Conservation (phyloP, 2,113 vertebrate genomes). For the Meleagris gallopavo region DNA sequence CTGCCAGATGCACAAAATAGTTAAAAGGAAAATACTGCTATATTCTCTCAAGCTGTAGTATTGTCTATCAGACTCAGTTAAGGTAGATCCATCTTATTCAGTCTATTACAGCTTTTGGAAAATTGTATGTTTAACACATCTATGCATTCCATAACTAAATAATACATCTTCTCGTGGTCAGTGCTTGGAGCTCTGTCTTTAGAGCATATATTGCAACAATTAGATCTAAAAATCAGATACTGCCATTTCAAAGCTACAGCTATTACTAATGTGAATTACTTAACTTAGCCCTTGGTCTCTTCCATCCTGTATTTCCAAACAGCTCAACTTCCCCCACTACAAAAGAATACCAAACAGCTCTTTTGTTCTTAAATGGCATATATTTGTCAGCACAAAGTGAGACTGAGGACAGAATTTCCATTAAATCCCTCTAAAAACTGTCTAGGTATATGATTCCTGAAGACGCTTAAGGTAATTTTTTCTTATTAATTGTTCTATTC, state of each 20-base stretch:
- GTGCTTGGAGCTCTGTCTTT: background rate
- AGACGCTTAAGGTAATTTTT: background rate
- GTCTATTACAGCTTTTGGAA: background rate
- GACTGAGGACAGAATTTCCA: background rate
- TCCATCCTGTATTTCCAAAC: background rate
- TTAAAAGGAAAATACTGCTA: background rate
- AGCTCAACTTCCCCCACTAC: background rate
- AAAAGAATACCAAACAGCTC: background rate
- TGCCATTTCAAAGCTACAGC: background rate
- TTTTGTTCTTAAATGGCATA: background rate
- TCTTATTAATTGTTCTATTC: background rate
- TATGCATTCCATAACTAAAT: background rate
- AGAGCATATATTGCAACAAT: background rate
- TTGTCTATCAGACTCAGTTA: background rate
- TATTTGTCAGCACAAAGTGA: background rate
- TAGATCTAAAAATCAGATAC: background rate
- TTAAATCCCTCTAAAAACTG: background rate
- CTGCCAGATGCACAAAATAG: background rate
- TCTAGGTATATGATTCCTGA: background rate
- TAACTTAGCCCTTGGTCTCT: background rate
- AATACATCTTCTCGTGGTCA: background rate
- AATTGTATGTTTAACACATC: accelerated
- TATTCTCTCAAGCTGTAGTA: background rate
- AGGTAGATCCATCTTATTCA: background rate
- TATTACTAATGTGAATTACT: background rate